Conservation (phyloP, 1,140 invertebrate species). For the Drosophila equinoxialis region DNA sequence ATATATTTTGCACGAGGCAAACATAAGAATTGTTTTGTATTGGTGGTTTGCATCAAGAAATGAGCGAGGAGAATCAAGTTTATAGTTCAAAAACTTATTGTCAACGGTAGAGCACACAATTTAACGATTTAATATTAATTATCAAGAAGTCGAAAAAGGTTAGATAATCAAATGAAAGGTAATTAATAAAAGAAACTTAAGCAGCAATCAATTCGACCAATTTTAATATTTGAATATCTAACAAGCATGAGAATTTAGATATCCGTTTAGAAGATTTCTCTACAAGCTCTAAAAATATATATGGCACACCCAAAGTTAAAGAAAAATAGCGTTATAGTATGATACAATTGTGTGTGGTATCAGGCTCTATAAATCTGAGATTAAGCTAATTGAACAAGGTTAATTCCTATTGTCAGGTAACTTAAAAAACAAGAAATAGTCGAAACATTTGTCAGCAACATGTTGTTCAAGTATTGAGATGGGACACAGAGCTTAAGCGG, state of each 20-base stretch:
- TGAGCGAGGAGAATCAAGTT: not conserved
- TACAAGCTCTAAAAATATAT: too few species aligned
- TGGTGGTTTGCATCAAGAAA: too few species aligned
- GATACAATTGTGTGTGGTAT: not conserved
- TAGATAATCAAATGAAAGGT: not conserved
- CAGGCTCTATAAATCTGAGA: not conserved
- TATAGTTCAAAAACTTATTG: not conserved
- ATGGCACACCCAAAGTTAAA: too few species aligned
- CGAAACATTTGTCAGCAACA: conserved; percentile 24
- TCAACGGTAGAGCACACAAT: not conserved
- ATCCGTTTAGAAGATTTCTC: too few species aligned
- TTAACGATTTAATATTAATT: not conserved
- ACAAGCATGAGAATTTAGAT: too few species aligned
- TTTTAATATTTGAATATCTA: too few species aligned
- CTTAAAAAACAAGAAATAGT: not conserved
- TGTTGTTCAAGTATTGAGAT: conserved; percentile 12
- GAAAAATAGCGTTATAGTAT: too few species aligned
- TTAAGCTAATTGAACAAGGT: conserved; percentile 10
- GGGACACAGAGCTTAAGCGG: not conserved
- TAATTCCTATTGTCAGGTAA: not conserved
- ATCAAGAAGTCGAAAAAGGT: not conserved
- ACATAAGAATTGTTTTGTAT: not conserved
- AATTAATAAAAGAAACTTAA: not conserved
- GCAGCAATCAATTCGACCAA: too few species aligned
- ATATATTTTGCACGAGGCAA: conserved; percentile 23